phyloP scores from a whole-genome alignment of 2,888 invertebrate genomes.

The Acanthosepion pharaonis region DNA sequence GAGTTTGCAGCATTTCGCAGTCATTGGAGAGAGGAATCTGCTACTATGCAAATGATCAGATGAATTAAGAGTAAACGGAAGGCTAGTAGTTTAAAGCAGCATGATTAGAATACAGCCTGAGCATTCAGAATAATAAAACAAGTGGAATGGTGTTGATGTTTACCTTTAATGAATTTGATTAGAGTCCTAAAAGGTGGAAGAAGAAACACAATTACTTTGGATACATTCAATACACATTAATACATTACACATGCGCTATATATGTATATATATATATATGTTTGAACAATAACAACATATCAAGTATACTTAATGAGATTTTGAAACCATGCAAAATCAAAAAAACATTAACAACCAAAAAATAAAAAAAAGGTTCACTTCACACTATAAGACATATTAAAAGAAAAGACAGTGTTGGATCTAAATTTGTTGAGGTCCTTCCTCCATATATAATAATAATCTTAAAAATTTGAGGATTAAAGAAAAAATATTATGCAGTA shows the following conservation, averaged over 20 bases:
- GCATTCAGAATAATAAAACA: not conserved
- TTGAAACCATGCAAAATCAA: not conserved
- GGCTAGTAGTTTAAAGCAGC: not conserved
- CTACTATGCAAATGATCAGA: not conserved
- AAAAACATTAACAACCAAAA: not conserved
- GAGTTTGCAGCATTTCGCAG: not conserved
- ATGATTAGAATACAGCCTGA: constrained; percentile 7
- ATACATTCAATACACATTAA: not conserved
- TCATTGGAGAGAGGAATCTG: not conserved
- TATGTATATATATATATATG: too few relatives aligned
- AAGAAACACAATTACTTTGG: not conserved
- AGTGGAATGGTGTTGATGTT: not conserved
- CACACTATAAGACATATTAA: not conserved
- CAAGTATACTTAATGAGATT: not conserved
- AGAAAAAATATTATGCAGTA: too few relatives aligned
- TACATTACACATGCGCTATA: not conserved
- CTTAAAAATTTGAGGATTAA: too few relatives aligned
- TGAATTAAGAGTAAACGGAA: not conserved
- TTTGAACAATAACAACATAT: not conserved
- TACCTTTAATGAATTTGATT: constrained; percentile 9
- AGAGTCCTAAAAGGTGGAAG: not conserved
- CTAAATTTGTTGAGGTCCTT: not conserved
- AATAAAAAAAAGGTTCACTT: not conserved
- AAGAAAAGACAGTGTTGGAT: not conserved
- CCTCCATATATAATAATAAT: too few relatives aligned